Evolutionary conservation across 2,113 vertebrate species (phyloP), one percentile per base, ranked within the genome.

Genomic region (Scomber japonicus): DNA sequence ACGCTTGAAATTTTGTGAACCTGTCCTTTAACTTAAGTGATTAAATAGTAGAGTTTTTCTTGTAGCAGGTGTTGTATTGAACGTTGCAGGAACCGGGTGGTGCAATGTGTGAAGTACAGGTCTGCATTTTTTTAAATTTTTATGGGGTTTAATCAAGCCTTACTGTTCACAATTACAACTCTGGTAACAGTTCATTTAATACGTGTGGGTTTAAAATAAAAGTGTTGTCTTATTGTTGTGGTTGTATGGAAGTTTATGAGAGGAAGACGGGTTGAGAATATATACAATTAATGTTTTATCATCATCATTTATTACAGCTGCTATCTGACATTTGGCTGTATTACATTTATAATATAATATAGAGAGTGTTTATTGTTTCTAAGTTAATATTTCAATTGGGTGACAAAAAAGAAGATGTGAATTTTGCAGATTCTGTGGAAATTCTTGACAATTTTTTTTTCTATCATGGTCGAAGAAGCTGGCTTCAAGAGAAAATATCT

Each of bases 391-490:
- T 83, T 51, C 11, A 78, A 81, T 65, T 81, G 74, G 73, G 75
- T 9, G 9, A 40, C 7, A 40, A 40, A 10, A 75, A 81, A 83
- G 2, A 13, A 44, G 40, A 73, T 70, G 15, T 74, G 21, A 12
- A 46, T 31, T 51, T 10, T 77, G 45, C 7, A 51, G 54, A 12
- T n/a, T 73, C 17, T n/a, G 21, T 54, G 14, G 21, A n/a, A 77
- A 80, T 55, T 46, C 7, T 83, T 44, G 2, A 46, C n/a, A 53
- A 51, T 55, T 35, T 21, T 84, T 63, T 87, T 91, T 88, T 71
- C 53, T 81, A 80, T 80, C 69, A 82, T 21, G 30, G 53, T 75
- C 84, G 53, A 91, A 90, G 89, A 92, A 94, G 82, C 92, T 92
- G 89, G 86, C 92, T 93, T 94, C 85, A 87, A 82, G 74, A 80